Percentiles rank a stretch among this genome's conserved stretches.
Evolutionary conservation across 2,888 invertebrate species (phyloP).

Genomic region (Hypomecis punctinalis): DNA sequence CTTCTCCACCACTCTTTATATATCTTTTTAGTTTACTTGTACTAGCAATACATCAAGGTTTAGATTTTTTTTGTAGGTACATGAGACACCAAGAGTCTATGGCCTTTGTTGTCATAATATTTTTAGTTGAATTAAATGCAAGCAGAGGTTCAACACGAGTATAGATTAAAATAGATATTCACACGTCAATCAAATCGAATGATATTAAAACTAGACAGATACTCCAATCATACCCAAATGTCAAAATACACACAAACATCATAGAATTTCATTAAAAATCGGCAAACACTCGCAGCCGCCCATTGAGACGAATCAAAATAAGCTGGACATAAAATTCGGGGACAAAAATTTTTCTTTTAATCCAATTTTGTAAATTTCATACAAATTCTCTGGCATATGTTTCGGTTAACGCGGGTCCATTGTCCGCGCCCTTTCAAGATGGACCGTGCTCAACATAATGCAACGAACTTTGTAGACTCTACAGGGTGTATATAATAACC

Average conservation of each 20-base stretch:
- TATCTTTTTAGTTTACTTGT: too few species aligned
- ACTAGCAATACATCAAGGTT: too few species aligned
- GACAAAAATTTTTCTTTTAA: constrained; percentile 66
- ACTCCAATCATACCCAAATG: constrained; percentile 38
- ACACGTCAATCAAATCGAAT: constrained; percentile 25
- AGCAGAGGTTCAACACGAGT: too few species aligned
- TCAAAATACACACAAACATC: constrained; percentile 63
- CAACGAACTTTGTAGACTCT: constrained; percentile 42
- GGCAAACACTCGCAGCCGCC: constrained; percentile 54
- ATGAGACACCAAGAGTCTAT: too few species aligned
- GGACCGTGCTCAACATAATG: constrained; percentile 55
- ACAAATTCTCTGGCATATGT: constrained; percentile 64
- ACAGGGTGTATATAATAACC: not conserved
- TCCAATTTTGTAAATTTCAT: constrained; percentile 78
- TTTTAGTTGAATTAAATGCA: too few species aligned
- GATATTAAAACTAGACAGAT: constrained; percentile 14
- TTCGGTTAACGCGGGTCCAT: constrained; percentile 62
- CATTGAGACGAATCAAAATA: constrained; percentile 67
- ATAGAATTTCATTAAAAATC: constrained; percentile 64
- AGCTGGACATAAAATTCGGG: constrained; percentile 62
- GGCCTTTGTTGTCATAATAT: too few species aligned
- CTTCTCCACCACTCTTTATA: too few species aligned
- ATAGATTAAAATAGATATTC: not conserved
- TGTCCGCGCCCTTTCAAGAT: constrained; percentile 72
- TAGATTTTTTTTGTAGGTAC: too few species aligned